Percentiles rank a stretch among this genome's conserved stretches.
phyloP scores from a whole-genome alignment of 1,140 invertebrate species.

The Heterodera carotae region DNA sequence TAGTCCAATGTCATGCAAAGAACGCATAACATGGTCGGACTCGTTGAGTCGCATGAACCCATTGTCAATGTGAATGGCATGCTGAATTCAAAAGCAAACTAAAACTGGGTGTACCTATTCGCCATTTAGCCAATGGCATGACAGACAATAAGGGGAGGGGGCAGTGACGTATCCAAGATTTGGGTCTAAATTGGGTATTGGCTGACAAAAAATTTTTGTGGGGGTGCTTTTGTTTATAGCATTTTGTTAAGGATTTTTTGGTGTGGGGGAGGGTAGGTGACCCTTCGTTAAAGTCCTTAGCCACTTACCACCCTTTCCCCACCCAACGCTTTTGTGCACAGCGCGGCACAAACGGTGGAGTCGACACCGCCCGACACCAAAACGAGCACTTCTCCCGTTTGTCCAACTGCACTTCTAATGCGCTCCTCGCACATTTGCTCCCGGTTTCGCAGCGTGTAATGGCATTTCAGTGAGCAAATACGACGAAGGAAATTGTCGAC shows the following conservation, averaged over 20 bases:
- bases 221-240: too few relatives aligned
- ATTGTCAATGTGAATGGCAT: conserved; percentile 94
- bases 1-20: conserved; percentile 81
- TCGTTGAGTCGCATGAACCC: conserved; percentile 96
- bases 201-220: too few relatives aligned
- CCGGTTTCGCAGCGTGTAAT: conserved; percentile 83
- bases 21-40: conserved; percentile 82
- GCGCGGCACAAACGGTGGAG: conserved; percentile 93
- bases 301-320: conserved; percentile 79
- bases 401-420: conserved; percentile 84
- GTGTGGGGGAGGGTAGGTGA: too few relatives aligned
- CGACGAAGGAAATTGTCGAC: conserved; percentile 92
- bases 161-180: too few relatives aligned
- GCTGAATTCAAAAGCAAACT: not conserved
- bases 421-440: conserved; percentile 90
- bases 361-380: conserved; percentile 83
- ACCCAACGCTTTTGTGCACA: conserved; percentile 83
- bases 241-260: too few relatives aligned
- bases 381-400: conserved; percentile 84
- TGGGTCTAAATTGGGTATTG: too few relatives aligned
- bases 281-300: too few relatives aligned
- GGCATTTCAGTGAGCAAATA: conserved; percentile 80
- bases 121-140: too few relatives aligned
- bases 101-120: too few relatives aligned
- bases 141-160: too few relatives aligned